Conservation (phyloP, 2,113 vertebrate genomes). For the Atractosteus spatula region DNA sequence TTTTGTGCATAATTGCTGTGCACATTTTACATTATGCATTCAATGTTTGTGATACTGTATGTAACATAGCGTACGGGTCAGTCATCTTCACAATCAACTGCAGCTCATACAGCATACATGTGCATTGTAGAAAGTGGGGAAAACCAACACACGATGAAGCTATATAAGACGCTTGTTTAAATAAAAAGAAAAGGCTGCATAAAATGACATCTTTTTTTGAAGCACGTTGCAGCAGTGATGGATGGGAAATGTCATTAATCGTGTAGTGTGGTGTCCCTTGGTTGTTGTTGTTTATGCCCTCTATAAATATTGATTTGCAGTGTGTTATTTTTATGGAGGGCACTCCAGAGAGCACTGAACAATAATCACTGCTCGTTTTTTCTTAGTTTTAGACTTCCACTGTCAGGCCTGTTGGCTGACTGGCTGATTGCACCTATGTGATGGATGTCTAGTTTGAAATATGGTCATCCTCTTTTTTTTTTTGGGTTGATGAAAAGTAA, state of each 20-base stretch:
- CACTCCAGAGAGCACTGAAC: slow-evolving; percentile 50
- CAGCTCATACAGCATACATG: too few species aligned
- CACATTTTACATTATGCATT: too few species aligned
- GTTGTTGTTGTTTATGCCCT: slow-evolving; percentile 50
- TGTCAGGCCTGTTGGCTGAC: neutral
- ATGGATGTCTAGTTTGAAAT: slow-evolving; percentile 17
- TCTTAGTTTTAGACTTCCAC: neutral
- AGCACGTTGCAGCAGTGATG: slow-evolving; percentile 15
- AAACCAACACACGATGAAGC: too few species aligned
- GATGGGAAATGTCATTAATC: slow-evolving; percentile 26
- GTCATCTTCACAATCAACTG: too few species aligned
- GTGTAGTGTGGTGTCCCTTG: slow-evolving; percentile 31
- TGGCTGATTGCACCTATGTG: neutral
- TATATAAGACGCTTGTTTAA: too few species aligned
- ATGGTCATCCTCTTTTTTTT: too few species aligned
- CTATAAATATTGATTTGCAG: slow-evolving; percentile 67
- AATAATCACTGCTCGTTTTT: slow-evolving; percentile 51
- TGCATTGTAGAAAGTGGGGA: too few species aligned
- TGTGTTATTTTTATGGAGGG: slow-evolving; percentile 50
- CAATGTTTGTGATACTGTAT: too few species aligned
- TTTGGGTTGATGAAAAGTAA: neutral
- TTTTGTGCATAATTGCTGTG: too few species aligned
- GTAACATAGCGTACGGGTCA: too few species aligned
- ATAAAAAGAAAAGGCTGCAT: too few species aligned
- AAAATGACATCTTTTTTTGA: neutral